These are phyloP conservation scores for Halichondria panicea DNA, from an alignment of 37 sponge, comb jelly and placozoan species.

Conservation along the genomic window DNA sequence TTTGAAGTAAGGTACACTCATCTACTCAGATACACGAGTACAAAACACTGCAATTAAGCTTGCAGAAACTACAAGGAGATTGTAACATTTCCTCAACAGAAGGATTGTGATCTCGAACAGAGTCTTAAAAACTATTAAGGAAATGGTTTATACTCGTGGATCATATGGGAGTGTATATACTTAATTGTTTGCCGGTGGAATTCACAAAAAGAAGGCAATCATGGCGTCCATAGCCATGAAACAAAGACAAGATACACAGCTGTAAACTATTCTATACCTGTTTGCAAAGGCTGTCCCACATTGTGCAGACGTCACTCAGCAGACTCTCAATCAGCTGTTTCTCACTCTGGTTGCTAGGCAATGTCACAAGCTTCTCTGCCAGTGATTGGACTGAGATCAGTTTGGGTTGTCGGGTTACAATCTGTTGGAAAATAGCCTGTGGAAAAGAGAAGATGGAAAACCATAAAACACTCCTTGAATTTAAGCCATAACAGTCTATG, in stretches of 20 bases:
- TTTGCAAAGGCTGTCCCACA: slow-evolving; percentile 45
- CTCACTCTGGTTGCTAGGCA: slow-evolving; percentile 1
- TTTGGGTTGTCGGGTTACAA: slow-evolving; percentile 18
- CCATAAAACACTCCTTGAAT: too few relatives aligned
- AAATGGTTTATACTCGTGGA: too few relatives aligned
- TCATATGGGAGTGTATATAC: too few relatives aligned
- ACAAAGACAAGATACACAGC: background rate
- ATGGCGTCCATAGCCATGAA: background rate
- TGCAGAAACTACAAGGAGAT: background rate
- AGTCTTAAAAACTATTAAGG: too few relatives aligned
- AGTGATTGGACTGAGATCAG: slow-evolving; percentile 23
- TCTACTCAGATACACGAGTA: background rate
- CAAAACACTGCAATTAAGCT: background rate
- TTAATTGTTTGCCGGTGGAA: too few relatives aligned
- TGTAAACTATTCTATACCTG: slow-evolving; percentile 3
- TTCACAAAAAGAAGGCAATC: background rate
- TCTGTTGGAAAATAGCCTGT: slow-evolving; percentile 56
- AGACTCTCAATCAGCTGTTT: slow-evolving; percentile 7
- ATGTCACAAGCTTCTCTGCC: slow-evolving; percentile 12
- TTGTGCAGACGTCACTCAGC: slow-evolving; percentile 6
- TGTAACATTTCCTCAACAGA: too few relatives aligned
- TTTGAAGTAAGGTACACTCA: too few relatives aligned
- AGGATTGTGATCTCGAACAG: too few relatives aligned
- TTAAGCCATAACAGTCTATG: too few relatives aligned
- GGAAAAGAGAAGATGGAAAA: background rate